Conservation (phyloP, 2,888 invertebrate species). For the Drosophila kambysellisi region DNA sequence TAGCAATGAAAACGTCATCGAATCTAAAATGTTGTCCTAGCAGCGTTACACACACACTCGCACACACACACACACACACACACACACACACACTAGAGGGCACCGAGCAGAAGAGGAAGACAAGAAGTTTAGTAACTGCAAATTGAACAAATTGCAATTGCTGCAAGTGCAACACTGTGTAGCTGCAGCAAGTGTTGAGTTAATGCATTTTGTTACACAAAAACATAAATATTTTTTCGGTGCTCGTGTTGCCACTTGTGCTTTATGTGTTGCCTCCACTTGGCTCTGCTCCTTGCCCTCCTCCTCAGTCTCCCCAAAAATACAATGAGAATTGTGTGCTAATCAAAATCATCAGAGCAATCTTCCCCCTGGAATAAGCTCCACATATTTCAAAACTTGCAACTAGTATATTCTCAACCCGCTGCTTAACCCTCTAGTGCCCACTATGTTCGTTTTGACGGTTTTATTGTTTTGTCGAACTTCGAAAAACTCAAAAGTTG, state of each 20-base stretch:
- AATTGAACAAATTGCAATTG: constrained; percentile 20
- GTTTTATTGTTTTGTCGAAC: neutral
- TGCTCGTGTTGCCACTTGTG: constrained; percentile 14
- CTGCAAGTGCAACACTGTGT: constrained; percentile 16
- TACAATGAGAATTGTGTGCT: neutral
- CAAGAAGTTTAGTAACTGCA: constrained; percentile 10
- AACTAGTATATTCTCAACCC: neutral
- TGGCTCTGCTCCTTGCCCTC: neutral
- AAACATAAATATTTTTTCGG: constrained; percentile 38
- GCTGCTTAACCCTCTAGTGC: neutral
- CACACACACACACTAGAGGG: neutral
- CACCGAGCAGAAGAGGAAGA: neutral
- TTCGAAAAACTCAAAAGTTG: too few relatives aligned
- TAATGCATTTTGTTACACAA: constrained; percentile 71
- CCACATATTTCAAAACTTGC: neutral
- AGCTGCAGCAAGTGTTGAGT: constrained; percentile 51
- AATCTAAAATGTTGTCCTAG: constrained; percentile 73
- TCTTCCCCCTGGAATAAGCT: neutral
- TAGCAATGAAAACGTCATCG: constrained; percentile 77
- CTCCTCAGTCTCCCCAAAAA: neutral
- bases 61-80: constrained; percentile 9
- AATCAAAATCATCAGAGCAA: neutral
- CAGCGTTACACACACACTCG: constrained; percentile 54
- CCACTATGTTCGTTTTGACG: neutral
- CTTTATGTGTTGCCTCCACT: constrained; percentile 26